Evolutionary conservation across 2,113 vertebrate genomes (phyloP), one percentile per base, ranked within the genome.

Genomic region (Brachyhypopomus gauderio): DNA sequence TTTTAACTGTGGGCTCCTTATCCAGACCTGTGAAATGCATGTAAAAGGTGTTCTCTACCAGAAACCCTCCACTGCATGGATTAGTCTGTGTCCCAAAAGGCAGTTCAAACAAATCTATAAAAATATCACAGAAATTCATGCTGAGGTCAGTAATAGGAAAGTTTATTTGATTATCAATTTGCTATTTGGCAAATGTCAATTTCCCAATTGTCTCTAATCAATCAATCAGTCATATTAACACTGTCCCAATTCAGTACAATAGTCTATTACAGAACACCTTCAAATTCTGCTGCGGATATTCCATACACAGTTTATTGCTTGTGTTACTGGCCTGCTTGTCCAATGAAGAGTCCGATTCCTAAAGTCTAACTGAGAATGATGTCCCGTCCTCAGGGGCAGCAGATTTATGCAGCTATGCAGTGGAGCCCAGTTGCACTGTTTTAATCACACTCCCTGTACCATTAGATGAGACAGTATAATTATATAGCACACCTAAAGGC

Each of bases 371-470:
- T 62, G 19, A 55, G 45, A 27, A 30, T 19, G 25, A 52, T 52
- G 17, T 20, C 30, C 36, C 56, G 75, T 77, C 72, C 23, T 48
- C 30, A 58, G 52, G 27, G 17, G 19, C 25, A 20, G 8, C 11
- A 58, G 60, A 55, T 27, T 74, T 38, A 70, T 17, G 14, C 30
- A 74, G 71, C 62, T 76, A 8, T 41, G 20, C 8, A 0, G 3
- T 62, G 12, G 66, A n/a, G 41, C 1, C 23, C 25, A 64, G 56
- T 66, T 64, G 59, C 48, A 9, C 67, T 48, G 38, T 87, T 85
- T 87, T 72, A 71, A 83, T 87, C 70, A 83, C 73, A n/a, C 64
- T 45, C 11, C 16, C 71, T 78, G 66, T 64, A 78, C 77, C 76
- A 27, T 59, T 69, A 59, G 71, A 19, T 67, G 27, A 80, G 59